Conservation (phyloP, 2,797 vertebrate genomes). For the Nothura maculosa region DNA sequence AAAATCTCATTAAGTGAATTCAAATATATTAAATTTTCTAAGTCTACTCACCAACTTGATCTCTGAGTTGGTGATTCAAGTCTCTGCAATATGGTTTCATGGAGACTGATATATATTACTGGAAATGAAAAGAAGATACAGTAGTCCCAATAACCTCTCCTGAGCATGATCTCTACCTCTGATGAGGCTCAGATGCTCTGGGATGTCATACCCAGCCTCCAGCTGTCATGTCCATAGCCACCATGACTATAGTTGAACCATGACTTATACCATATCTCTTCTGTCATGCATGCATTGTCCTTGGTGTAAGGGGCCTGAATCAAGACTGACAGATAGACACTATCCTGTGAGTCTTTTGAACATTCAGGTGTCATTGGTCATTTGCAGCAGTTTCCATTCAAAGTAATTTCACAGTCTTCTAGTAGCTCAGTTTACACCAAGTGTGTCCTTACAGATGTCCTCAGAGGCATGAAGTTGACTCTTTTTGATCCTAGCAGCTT, state of each 20-base stretch:
- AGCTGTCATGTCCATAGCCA: not conserved
- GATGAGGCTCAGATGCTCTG: not conserved
- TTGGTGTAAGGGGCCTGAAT: not conserved
- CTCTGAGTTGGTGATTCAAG: not conserved
- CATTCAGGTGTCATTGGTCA: not conserved
- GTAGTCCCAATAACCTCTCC: not conserved
- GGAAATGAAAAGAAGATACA: not conserved
- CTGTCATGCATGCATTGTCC: not conserved
- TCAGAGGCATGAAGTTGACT: not conserved
- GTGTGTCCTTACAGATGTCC: not conserved
- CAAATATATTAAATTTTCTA: not conserved
- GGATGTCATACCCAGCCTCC: not conserved
- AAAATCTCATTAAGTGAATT: not conserved
- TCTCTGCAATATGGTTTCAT: not conserved
- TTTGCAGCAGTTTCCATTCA: not conserved
- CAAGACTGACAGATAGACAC: not conserved
- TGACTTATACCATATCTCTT: not conserved
- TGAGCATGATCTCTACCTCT: rapidly evolving
- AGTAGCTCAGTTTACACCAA: not conserved
- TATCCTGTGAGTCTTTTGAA: not conserved
- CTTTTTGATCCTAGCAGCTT: not conserved
- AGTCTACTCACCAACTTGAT: not conserved
- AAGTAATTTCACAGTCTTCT: not conserved
- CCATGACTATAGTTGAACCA: not conserved
- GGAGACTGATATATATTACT: not conserved